These are phyloP conservation scores for Stramonita haemastoma DNA, from an alignment of 2,888 invertebrate species.

Conservation along the genomic window DNA sequence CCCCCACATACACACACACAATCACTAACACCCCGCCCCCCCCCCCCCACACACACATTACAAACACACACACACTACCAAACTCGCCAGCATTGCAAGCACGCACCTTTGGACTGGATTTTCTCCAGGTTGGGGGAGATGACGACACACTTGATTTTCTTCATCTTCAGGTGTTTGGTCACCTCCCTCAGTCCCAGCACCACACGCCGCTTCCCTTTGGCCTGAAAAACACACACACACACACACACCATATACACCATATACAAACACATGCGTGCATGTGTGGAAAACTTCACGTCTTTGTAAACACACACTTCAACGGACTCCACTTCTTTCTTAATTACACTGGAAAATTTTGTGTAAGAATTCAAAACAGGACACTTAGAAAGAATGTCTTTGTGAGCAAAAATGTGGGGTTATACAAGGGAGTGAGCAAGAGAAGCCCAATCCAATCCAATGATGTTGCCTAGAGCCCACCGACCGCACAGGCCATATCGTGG, in stretches of 20 bases:
- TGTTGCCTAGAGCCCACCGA: too few relatives aligned
- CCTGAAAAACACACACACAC: conserved; percentile 58
- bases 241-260: too few relatives aligned
- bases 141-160: conserved; percentile 82
- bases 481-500: too few relatives aligned
- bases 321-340: too few relatives aligned
- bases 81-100: not conserved
- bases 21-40: too few relatives aligned
- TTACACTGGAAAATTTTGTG: not conserved
- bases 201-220: conserved; percentile 80
- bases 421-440: not conserved
- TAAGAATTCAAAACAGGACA: not conserved
- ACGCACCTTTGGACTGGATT: conserved; percentile 78
- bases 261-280: too few relatives aligned
- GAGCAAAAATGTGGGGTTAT: not conserved
- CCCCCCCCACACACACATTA: too few relatives aligned
- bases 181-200: conserved; percentile 83
- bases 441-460: too few relatives aligned
- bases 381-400: not conserved
- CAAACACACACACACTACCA: not conserved
- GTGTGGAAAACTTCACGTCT: too few relatives aligned
- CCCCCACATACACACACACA: too few relatives aligned
- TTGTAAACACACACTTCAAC: too few relatives aligned
- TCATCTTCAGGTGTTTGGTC: conserved; percentile 81
- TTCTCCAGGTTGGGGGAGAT: conserved; percentile 83